phyloP scores from a whole-genome alignment of 2,113 vertebrate genomes.

The Nothocercus nigrocapillus region DNA sequence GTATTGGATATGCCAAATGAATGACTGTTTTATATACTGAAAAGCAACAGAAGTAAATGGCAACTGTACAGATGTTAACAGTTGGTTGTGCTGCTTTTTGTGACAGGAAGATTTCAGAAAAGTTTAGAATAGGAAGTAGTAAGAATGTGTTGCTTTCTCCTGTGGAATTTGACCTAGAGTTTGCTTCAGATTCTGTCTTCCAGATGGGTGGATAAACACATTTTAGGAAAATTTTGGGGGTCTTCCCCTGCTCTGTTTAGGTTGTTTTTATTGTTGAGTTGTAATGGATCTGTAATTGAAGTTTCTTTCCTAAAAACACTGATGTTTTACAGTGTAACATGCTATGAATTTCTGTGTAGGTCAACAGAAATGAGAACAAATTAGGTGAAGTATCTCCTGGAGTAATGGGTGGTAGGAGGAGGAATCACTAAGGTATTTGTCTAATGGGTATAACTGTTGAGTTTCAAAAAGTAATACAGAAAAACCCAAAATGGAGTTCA shows the following conservation, averaged over 20 bases:
- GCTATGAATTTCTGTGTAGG: constrained; percentile 53
- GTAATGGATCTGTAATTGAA: not conserved
- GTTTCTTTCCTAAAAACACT: constrained; percentile 63
- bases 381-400: constrained; percentile 49
- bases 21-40: not conserved
- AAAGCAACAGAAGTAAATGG: not conserved
- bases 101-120: constrained; percentile 27
- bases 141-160: not conserved
- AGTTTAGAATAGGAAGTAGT: not conserved
- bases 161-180: not conserved
- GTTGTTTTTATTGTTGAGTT: not conserved
- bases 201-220: not conserved
- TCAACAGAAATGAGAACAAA: constrained; percentile 58
- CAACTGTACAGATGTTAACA: not conserved
- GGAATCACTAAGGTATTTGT: not conserved
- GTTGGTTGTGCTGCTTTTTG: not conserved
- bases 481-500: not conserved
- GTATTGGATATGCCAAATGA: not conserved
- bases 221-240: not conserved
- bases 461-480: not conserved
- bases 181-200: not conserved
- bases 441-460: not conserved
- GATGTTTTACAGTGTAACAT: constrained; percentile 48
- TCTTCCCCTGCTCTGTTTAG: not conserved
- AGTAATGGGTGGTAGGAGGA: not conserved